Base-by-base conservation (phyloP, 2,797 vertebrate genomes). In the Microctenopoma steveboyesi region DNA sequence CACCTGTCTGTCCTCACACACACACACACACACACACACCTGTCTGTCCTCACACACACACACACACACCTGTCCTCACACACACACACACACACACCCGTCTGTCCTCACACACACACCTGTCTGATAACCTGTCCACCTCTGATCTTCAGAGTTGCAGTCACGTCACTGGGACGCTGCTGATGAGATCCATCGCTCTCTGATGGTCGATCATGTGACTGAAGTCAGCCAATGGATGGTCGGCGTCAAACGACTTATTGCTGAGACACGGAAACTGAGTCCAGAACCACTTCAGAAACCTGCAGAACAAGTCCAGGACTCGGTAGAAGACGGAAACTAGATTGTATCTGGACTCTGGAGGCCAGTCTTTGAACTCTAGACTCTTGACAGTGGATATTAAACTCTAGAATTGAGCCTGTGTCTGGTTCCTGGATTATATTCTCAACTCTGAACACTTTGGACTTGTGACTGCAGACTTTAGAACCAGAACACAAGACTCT, bases 151-250 rank as follows among this genome's bases (percentile, higher is more conserved):
- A 99, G 97, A 96, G 74, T 69, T 99, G 9, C 91, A 91, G 76
- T 67, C 61, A 0, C 82, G 85, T 62, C 90, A 22, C 27, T 98
- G 96, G 97, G 95, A 97, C 0, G 49, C 78, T 0, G 97, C 97
- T 1, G 96, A 99, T 11, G 96, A 98, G 63, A 92, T 97, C 60
- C 97, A 98, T 79, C 94, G 96, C 60, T 95, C 95, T 0, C 93
- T 98, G 27, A 99, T 99, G 92, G 97, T 99, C 25, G 97, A 98
- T 83, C 94, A 98, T 0, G 95, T 98, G 70, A 95, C 95, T 0
- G 97, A 99, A 86, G 97, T 99, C 86, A 96, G 95, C 90, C 97
- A 96, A 75, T 98, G 97, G 97, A 96, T 99, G 96, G 97, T 98
- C 4, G 97, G 96, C 0, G 89, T 98, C 33, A 99, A 99, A 73